Evolutionary conservation across 1,140 invertebrate genomes (phyloP), one percentile per base, ranked within the genome.

Genomic region (Piezodorus guildinii): DNA sequence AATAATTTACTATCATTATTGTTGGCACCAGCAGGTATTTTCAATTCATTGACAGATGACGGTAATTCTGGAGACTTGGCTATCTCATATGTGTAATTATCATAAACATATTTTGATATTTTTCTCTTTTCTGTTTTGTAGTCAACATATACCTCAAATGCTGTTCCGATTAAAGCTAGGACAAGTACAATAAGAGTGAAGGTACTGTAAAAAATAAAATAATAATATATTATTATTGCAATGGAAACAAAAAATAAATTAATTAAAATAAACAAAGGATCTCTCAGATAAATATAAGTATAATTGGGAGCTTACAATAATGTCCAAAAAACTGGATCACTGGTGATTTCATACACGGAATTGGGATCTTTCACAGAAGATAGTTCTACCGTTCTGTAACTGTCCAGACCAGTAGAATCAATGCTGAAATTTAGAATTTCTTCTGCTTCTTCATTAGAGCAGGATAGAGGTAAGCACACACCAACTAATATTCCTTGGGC

Each of bases 381-480:
- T 2, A 86, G 77, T 10, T 74, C 66, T 1, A 79, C 67, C 0
- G 71, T 69, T n/a, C 76, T 63, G n/a, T 66, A 56, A 14, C 52
- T 52, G 43, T 64, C 69, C 21, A 76, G 75, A 0, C 70, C 65
- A 1, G 77, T 71, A 9, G 76, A 73, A n/a, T 75, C 69, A 2
- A 77, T 74, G 0, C 81, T 80, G 14, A 79, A 73, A 69, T 77
- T 74, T 60, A 84, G 77, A 65, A 89, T 76, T 3, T 74, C 70
- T 15, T 73, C 68, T 6, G 87, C 81, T 63, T 87, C 85, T 12
- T 77, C 70, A 16, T 80, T 78, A 5, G 73, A 75, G 72, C 87
- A 91, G 0, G 79, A 78, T 34, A 78, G 77, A 6, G 88, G 88
- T 44, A 90, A 74, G 70, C 88, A 91, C 2, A 88, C 73, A 0